These are phyloP conservation scores for Leucania comma DNA, from an alignment of 2,888 invertebrate species.

Conservation along the genomic window DNA sequence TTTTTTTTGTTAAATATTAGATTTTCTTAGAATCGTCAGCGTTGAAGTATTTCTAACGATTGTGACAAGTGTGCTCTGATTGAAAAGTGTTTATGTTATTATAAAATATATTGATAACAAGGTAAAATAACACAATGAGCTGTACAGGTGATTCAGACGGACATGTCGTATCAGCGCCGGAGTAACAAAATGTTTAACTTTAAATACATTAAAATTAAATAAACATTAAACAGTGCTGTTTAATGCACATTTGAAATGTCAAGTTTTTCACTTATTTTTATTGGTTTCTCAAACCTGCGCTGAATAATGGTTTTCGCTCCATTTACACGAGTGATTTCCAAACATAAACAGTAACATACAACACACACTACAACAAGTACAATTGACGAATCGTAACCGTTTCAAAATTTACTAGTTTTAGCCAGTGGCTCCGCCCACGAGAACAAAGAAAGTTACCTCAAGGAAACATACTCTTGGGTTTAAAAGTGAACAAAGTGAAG, in stretches of 20 bases:
- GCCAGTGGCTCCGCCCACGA: too few relatives aligned
- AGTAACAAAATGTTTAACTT: slow-evolving; percentile 60
- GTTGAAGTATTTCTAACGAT: slow-evolving; percentile 28
- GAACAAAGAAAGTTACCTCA: too few relatives aligned
- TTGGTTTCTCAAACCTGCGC: not conserved
- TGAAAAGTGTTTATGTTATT: slow-evolving; percentile 58
- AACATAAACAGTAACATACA: too few relatives aligned
- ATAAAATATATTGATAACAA: slow-evolving; percentile 57
- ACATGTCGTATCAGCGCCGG: slow-evolving; percentile 60
- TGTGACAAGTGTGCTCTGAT: slow-evolving; percentile 36
- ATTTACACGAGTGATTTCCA: not conserved
- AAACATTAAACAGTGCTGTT: slow-evolving; percentile 23
- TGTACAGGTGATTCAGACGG: slow-evolving; percentile 47
- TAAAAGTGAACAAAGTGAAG: too few relatives aligned
- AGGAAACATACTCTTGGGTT: too few relatives aligned
- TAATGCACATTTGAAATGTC: slow-evolving; percentile 22
- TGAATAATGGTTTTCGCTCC: not conserved
- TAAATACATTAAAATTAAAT: slow-evolving; percentile 25
- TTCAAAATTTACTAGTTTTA: not conserved
- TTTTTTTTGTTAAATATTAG: slow-evolving; percentile 12
- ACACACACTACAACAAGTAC: too few relatives aligned
- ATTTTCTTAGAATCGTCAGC: slow-evolving; percentile 20
- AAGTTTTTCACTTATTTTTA: not conserved
- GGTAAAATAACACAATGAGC: slow-evolving; percentile 43
- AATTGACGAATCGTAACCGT: not conserved